Evolutionary conservation across 2,797 vertebrate genomes (phyloP), one percentile per base, ranked within the genome.

Genomic region (Micrastur ruficollis): DNA sequence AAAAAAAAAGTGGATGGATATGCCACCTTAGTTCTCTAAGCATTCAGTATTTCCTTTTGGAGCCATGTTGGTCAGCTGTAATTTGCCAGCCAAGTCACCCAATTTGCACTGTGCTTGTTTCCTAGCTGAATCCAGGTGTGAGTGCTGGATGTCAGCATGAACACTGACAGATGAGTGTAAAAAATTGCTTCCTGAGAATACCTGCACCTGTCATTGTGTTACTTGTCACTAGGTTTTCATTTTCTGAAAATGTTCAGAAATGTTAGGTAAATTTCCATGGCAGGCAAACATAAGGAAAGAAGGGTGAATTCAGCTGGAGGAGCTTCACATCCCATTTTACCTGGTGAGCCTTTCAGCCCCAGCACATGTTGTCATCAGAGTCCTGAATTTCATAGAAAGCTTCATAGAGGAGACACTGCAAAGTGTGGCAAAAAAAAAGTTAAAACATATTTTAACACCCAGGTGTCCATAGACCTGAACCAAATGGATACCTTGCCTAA

Each of bases 131-230:
- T 89, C 53, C 91, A 92, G 86, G 75, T 94, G 81, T 91, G 92
- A 92, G 75, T 49, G 53, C 72, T 93, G 42, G 42, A 18, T 44
- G 44, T 56, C 70, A 93, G 84, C 75, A 70, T 22, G 72, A 89
- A 93, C 70, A 88, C 75, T 88, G 95, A 93, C 81, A 89, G 92
- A 94, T 44, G 44, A 87, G 50, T 71, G 66, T 72, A 79, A 90
- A 89, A 95, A 94, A 90, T 38, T 86, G 81, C 85, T 88, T 86
- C 72, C 79, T 84, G 62, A 68, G 59, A 96, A 92, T 78, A 94
- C 62, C 76, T 92, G 85, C 89, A 95, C 72, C 90, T 95, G 89
- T 85, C 92, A 92, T 89, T 47, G 38, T 70, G 58, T 71, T 86
- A 71, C 74, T 90, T 83, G 79, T 89, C 90, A 81, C 68, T 27